phyloP scores from a whole-genome alignment of 2,113 vertebrate genomes.

The Xenotilapia leptura region DNA sequence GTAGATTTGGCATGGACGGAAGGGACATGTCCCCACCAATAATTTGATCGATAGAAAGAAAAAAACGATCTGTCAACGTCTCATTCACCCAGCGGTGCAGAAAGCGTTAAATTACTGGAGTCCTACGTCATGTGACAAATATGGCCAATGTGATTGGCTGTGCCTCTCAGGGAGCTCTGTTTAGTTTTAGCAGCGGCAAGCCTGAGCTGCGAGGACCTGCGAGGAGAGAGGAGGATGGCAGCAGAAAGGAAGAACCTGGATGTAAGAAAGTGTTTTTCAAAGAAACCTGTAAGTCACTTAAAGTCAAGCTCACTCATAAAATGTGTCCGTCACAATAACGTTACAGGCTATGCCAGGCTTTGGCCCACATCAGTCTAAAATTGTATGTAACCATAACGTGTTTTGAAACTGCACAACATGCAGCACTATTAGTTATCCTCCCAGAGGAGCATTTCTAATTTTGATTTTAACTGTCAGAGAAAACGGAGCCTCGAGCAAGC shows the following conservation, averaged over 20 bases:
- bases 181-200: fast-evolving
- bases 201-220: not conserved
- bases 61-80: not conserved
- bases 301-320: fast-evolving
- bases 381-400: fast-evolving
- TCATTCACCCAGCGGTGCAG: not conserved
- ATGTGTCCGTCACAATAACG: fast-evolving
- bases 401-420: fast-evolving
- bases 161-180: not conserved
- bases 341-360: not conserved
- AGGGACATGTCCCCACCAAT: not conserved
- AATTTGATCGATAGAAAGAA: not conserved
- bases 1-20: not conserved
- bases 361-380: not conserved
- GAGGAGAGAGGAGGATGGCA: fast-evolving
- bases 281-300: not conserved
- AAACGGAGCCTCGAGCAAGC: too few relatives aligned
- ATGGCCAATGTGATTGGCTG: not conserved
- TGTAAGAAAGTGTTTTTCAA: not conserved
- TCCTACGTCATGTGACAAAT: not conserved
- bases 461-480: fast-evolving
- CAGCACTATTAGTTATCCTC: fast-evolving
- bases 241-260: not conserved
- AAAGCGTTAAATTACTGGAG: fast-evolving
- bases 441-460: too few relatives aligned